phyloP scores from a whole-genome alignment of 2,797 vertebrate genomes.

The Naso thynnoides region DNA sequence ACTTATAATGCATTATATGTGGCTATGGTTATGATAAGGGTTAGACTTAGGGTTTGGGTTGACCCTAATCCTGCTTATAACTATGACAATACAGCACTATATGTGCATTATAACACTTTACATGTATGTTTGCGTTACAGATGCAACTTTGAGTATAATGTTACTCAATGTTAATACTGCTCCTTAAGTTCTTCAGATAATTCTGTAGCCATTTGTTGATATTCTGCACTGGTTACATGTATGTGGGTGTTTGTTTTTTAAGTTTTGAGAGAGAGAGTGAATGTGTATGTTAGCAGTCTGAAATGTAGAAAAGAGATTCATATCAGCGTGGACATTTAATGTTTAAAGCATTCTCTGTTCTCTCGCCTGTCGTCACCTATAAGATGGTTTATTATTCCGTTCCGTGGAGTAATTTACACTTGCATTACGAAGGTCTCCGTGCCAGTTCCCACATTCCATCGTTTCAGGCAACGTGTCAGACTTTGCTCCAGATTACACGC shows the following conservation, averaged over 20 bases:
- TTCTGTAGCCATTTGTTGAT: background rate
- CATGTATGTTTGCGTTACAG: no score
- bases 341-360: background rate
- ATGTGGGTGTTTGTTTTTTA: constrained; percentile 13
- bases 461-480: constrained; percentile 41
- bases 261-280: constrained; percentile 1
- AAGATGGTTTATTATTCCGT: constrained; percentile 26
- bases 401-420: constrained; percentile 17
- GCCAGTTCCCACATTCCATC: constrained; percentile 31
- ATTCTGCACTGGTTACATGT: background rate
- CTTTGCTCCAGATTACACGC: constrained; percentile 10
- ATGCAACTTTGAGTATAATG: no score
- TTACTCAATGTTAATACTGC: no score
- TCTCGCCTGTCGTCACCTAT: background rate
- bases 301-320: constrained; percentile 15
- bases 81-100: no score
- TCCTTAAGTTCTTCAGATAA: no score
- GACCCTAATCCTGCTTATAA: no score
- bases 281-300: background rate
- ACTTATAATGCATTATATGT: no score
- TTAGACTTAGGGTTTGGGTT: no score
- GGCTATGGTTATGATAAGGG: no score
- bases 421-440: constrained; percentile 13
- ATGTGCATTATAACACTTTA: no score
- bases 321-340: no score